Evolutionary conservation across 2,113 vertebrate genomes (phyloP).

Genomic region (Eurystomus gularis): DNA sequence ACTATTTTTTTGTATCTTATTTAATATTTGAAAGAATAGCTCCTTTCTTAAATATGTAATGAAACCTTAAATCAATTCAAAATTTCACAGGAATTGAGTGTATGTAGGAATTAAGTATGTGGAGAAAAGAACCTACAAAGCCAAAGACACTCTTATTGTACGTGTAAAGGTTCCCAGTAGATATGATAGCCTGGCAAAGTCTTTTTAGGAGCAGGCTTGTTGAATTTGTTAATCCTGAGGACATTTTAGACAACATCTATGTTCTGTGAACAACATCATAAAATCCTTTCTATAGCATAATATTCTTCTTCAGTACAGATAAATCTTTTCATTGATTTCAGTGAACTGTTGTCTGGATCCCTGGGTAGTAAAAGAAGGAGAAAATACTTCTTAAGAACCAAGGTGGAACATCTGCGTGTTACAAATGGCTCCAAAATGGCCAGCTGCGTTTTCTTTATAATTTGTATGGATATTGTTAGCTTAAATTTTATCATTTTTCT

Average conservation of each 20-base stretch:
- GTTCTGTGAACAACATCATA: not conserved
- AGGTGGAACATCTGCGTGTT: not conserved
- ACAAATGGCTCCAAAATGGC: not conserved
- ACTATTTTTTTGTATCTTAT: not conserved
- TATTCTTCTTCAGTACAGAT: not conserved
- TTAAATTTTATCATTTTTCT: not conserved
- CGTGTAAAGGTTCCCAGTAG: not conserved
- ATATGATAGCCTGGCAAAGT: not conserved
- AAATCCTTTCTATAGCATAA: not conserved
- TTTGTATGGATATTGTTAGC: not conserved
- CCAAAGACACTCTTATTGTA: not conserved
- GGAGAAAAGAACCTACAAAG: not conserved
- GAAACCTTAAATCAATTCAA: not conserved
- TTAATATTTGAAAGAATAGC: not conserved
- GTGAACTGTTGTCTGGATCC: not conserved
- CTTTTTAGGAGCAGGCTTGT: not conserved
- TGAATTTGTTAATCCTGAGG: not conserved
- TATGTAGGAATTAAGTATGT: not conserved
- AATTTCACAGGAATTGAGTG: not conserved
- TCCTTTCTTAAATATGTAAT: not conserved
- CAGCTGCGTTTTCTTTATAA: not conserved
- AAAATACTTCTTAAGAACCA: not conserved
- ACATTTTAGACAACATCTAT: not conserved
- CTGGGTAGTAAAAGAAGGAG: not conserved
- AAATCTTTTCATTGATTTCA: not conserved